Base-by-base conservation (phyloP, 2,888 invertebrate species). In the Erebia ligea region DNA sequence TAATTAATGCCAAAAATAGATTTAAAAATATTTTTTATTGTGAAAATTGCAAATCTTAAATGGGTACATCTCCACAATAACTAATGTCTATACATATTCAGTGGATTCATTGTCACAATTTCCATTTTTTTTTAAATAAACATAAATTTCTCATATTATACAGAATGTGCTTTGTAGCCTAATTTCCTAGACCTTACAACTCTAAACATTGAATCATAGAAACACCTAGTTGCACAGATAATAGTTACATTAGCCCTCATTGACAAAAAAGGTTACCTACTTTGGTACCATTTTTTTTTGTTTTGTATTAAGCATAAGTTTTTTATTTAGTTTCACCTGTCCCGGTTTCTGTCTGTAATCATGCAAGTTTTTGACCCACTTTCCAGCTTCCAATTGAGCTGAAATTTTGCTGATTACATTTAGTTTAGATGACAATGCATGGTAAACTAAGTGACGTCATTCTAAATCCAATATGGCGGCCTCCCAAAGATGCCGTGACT, bases 61-160 rank as follows among this genome's bases (percentile, higher is more conserved):
- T 84, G 80, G 70, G 64, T 79, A 81, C 76, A 77, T 77, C 78
- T 78, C 78, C 78, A 79, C 76, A 81, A 19, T 61, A 42, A 77
- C 79, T 77, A 82, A 84, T 79, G 79, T 83, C 82, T 79, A 78
- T 80, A 85, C 79, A 86, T 84, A 86, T 62, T 84, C 80, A 81
- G 82, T 82, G 82, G 82, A 84, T 82, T 80, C 73, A 78, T 81
- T 82, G 82, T 85, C 81, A 85, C 84, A 88, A 87, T 85, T 88
- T 84, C 79, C 79, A 81, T 90, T n/a, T n/a, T n/a, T n/a, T n/a
- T 42, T 42, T 72, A 90, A 91, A 91, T 90, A 90, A 86, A 84
- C 82, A 81, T 82, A 86, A 87, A 83, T 80, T 83, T 79, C 78
- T 79, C 78, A 71, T 91, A 90, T 89, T 89, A 86, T 89, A 90